Evolutionary conservation across 2,888 invertebrate species (phyloP), one percentile per base, ranked within the genome.

Genomic region (Agonopterix arenella): DNA sequence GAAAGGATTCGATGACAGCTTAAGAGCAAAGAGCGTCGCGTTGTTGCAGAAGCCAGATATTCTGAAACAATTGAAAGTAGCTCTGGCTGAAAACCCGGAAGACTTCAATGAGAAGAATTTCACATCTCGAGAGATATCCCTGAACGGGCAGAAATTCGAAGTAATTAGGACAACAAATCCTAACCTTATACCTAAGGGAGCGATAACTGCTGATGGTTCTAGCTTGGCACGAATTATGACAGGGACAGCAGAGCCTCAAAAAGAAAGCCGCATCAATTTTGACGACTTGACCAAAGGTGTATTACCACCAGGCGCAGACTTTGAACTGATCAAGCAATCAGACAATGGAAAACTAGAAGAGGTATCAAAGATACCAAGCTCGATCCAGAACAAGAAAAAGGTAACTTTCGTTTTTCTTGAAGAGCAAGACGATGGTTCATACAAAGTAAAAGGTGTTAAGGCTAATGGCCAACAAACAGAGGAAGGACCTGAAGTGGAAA

Each of bases 401-500:
- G 95, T 96, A 0, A 96, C 96, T 0, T 96, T 96, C 64, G 96
- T 96, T 0, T 93, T 96, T 44, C 82, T 96, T 9, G 96, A 96
- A 76, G 96, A 96, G 70, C 96, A 96, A 71, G 91, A 94, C 4
- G 96, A 96, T 64, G 96, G 96, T 5, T 94, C 94, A 18, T 94
- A 94, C 59, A 96, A 96, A 79, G 95, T 96, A 0, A 95, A 96
- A 73, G 95, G 95, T 1, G 93, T 96, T 1, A 94, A 94, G 80
- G 95, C 95, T 0, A 95, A 94, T 63, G 92, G 93, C 47, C 93
- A 92, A 60, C 91, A 92, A 68, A 90, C 92, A 0, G 93, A 92
- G 58, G 93, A 93, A 46, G 92, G 91, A 0, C 91, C 92, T 3
- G 95, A 95, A 68, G 94, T 96, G 0, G 95, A 96, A 61, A 94